phyloP scores from a whole-genome alignment of 2,797 vertebrate species.

The Clarias pachynema region DNA sequence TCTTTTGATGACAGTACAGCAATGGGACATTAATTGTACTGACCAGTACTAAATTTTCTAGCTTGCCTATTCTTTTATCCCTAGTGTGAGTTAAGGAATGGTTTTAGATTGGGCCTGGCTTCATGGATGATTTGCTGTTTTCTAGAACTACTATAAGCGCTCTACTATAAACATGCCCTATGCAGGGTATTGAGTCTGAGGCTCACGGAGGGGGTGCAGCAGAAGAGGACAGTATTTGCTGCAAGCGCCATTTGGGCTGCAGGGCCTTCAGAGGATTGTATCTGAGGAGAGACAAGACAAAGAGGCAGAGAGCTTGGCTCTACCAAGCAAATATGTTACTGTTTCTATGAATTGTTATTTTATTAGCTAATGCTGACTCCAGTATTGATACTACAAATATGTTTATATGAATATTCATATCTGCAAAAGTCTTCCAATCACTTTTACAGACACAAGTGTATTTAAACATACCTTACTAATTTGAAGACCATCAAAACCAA shows the following conservation, averaged over 20 bases:
- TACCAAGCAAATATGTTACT: slow-evolving; percentile 20
- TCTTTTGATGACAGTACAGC: background rate
- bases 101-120: slow-evolving; percentile 33
- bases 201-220: slow-evolving; percentile 76
- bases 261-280: slow-evolving; percentile 81
- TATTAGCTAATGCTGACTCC: background rate
- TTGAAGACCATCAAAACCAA: background rate
- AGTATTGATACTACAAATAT: background rate
- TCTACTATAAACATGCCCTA: slow-evolving; percentile 59
- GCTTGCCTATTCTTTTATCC: background rate
- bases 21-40: background rate
- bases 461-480: slow-evolving; percentile 7
- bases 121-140: slow-evolving; percentile 51
- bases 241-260: slow-evolving; percentile 79
- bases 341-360: slow-evolving; percentile 2
- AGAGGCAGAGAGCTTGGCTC: slow-evolving; percentile 58
- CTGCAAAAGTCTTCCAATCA: background rate
- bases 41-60: background rate
- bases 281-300: slow-evolving; percentile 71
- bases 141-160: slow-evolving; percentile 59
- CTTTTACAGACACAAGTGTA: background rate
- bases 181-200: slow-evolving; percentile 57
- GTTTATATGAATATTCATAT: background rate
- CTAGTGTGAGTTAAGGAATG: slow-evolving; percentile 14
- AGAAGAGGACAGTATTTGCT: slow-evolving; percentile 74